Evolutionary conservation across 1,140 invertebrate species (phyloP).

Genomic region (Aricia agestis): DNA sequence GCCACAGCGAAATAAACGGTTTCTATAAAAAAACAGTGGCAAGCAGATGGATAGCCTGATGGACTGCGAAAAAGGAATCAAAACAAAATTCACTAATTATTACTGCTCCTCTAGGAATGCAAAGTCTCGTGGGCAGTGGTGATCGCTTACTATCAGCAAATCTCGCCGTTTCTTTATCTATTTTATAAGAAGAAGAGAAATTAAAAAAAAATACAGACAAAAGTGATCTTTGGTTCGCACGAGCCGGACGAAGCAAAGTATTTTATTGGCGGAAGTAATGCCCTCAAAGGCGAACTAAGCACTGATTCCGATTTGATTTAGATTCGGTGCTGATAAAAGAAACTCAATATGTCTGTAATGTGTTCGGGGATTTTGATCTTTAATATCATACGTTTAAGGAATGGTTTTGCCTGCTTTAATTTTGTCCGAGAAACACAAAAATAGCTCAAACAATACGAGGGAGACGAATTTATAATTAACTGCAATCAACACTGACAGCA

Average conservation of each 20-base stretch:
- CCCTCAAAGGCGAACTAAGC: slow-evolving; percentile 50
- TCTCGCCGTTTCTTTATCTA: no score
- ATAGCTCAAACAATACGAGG: slow-evolving; percentile 65
- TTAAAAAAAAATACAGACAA: no score
- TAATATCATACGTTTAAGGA: slow-evolving; percentile 23
- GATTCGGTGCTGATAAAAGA: slow-evolving; percentile 55
- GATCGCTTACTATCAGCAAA: no score
- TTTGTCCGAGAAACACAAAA: slow-evolving; percentile 38
- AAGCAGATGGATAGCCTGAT: no score
- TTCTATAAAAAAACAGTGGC: no score
- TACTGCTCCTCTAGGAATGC: no score
- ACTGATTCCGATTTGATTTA: slow-evolving; percentile 68
- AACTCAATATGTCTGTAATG: slow-evolving; percentile 32
- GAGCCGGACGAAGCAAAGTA: slow-evolving; percentile 48
- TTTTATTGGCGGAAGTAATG: slow-evolving; percentile 69
- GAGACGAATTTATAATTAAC: slow-evolving; percentile 74
- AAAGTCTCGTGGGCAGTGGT: no score
- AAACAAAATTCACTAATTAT: no score
- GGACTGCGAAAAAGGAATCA: no score
- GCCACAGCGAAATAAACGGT: no score
- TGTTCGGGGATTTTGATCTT: slow-evolving; percentile 29
- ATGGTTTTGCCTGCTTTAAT: slow-evolving; percentile 9
- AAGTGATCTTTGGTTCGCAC: slow-evolving; percentile 26
- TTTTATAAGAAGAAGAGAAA: no score
- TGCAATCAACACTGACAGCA: slow-evolving; percentile 75